These are phyloP conservation scores for Thyatira batis DNA, from an alignment of 2,888 invertebrate species.

Conservation along the genomic window DNA sequence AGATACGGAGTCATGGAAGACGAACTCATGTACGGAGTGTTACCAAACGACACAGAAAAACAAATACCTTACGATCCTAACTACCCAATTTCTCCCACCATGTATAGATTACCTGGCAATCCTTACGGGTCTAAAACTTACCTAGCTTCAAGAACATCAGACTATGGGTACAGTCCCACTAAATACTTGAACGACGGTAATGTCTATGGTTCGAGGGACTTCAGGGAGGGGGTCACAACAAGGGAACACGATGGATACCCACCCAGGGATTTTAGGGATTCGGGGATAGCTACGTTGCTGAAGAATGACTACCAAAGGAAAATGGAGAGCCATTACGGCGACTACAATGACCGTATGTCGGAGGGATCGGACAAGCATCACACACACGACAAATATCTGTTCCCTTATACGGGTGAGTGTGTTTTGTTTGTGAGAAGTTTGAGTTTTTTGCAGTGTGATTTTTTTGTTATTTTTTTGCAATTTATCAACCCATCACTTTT, in stretches of 20 bases:
- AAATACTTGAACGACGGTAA: slow-evolving; percentile 70
- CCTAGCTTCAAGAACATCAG: slow-evolving; percentile 68
- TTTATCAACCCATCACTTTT: slow-evolving; percentile 11
- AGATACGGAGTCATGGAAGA: slow-evolving; percentile 78
- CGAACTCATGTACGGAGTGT: slow-evolving; percentile 72
- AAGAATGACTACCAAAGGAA: slow-evolving; percentile 81
- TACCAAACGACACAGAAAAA: slow-evolving; percentile 69
- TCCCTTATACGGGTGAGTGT: slow-evolving; percentile 88
- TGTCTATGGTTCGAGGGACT: slow-evolving; percentile 69
- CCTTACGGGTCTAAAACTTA: slow-evolving; percentile 79
- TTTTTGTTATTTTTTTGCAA: slow-evolving; percentile 10
- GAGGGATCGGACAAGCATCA: slow-evolving; percentile 88
- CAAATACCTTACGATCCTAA: slow-evolving; percentile 75
- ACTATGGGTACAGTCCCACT: slow-evolving; percentile 77
- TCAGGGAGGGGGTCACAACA: slow-evolving; percentile 63
- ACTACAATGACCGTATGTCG: slow-evolving; percentile 85
- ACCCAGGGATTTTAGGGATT: slow-evolving; percentile 72
- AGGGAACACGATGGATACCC: slow-evolving; percentile 72
- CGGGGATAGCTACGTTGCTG: slow-evolving; percentile 75
- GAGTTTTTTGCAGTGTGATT: slow-evolving; percentile 4
- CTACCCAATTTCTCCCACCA: slow-evolving; percentile 76
- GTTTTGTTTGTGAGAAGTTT: slow-evolving; percentile 30
- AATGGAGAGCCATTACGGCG: slow-evolving; percentile 73
- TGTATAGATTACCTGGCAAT: slow-evolving; percentile 73
- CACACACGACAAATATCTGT: slow-evolving; percentile 89